Evolutionary conservation across 2,797 vertebrate genomes (phyloP).

Genomic region (Eleutherodactylus coqui): DNA sequence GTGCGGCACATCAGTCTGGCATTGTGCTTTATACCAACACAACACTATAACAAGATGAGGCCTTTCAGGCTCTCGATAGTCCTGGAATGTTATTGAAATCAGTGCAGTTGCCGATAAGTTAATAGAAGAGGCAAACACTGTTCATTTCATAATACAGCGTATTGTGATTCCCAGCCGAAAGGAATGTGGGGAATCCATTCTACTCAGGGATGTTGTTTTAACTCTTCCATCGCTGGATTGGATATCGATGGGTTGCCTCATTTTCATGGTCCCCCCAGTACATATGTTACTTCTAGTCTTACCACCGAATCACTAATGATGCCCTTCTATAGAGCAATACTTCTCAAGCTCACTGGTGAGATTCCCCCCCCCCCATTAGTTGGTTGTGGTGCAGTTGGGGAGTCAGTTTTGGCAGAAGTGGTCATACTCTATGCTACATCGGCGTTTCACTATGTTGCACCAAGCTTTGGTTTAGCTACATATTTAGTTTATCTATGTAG

Average conservation of each 20-base stretch:
- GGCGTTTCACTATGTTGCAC: too few relatives aligned
- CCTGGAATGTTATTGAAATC: conserved; percentile 92
- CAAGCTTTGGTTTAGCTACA: too few relatives aligned
- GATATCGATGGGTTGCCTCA: background rate
- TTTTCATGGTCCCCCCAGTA: too few relatives aligned
- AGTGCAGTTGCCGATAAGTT: conserved; percentile 89
- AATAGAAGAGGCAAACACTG: conserved; percentile 97
- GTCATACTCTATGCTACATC: too few relatives aligned
- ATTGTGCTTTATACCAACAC: conserved; percentile 95
- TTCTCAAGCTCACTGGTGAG: too few relatives aligned
- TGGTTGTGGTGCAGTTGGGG: too few relatives aligned
- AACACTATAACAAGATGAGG: conserved; percentile 80
- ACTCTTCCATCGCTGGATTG: conserved; percentile 3
- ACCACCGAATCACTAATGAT: too few relatives aligned
- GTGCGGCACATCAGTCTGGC: conserved; percentile 95
- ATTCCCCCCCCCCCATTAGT: too few relatives aligned
- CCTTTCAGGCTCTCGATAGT: conserved; percentile 90
- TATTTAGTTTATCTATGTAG: too few relatives aligned
- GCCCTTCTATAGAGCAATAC: too few relatives aligned
- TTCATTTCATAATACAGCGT: conserved; percentile 91
- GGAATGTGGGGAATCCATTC: conserved; percentile 87
- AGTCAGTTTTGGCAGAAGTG: too few relatives aligned
- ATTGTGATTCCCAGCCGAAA: conserved; percentile 89
- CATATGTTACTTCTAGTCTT: too few relatives aligned
- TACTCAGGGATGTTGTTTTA: conserved; percentile 52